Percentiles rank a stretch among this genome's conserved stretches.
Conservation (phyloP, 2,113 vertebrate genomes). For the Dryoscopus gambensis region DNA sequence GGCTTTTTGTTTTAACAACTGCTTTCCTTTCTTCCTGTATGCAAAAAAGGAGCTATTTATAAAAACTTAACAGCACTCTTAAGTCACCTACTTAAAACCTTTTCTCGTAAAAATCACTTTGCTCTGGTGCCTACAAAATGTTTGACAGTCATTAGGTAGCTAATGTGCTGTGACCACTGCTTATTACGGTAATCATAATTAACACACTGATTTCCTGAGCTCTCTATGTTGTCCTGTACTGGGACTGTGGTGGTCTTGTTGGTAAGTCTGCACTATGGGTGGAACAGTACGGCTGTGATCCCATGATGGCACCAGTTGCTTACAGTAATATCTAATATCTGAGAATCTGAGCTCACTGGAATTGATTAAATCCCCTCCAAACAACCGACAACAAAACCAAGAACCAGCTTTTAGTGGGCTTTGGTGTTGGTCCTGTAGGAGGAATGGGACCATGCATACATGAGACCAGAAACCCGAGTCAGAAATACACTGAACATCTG, state of each 20-base stretch:
- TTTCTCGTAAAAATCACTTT: slow-evolving; percentile 31
- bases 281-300: neutral
- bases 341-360: neutral
- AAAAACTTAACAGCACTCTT: slow-evolving; percentile 37
- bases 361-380: neutral
- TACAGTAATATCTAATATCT: neutral
- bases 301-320: neutral
- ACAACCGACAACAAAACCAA: neutral
- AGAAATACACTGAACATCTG: neutral
- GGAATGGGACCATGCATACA: neutral
- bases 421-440: neutral
- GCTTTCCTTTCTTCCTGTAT: slow-evolving; percentile 21
- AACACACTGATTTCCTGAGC: slow-evolving; percentile 44
- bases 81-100: slow-evolving; percentile 36
- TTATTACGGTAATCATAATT: slow-evolving; percentile 54
- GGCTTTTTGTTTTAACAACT: slow-evolving; percentile 28
- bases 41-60: slow-evolving; percentile 21
- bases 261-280: neutral
- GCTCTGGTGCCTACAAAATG: slow-evolving; percentile 40
- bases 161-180: slow-evolving; percentile 57
- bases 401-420: neutral
- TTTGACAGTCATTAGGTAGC: slow-evolving; percentile 46
- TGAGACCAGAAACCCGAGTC: neutral
- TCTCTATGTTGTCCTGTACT: neutral
- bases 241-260: neutral